phyloP scores from a whole-genome alignment of 2,888 invertebrate species.

The Parapristionchus giblindavisi region DNA sequence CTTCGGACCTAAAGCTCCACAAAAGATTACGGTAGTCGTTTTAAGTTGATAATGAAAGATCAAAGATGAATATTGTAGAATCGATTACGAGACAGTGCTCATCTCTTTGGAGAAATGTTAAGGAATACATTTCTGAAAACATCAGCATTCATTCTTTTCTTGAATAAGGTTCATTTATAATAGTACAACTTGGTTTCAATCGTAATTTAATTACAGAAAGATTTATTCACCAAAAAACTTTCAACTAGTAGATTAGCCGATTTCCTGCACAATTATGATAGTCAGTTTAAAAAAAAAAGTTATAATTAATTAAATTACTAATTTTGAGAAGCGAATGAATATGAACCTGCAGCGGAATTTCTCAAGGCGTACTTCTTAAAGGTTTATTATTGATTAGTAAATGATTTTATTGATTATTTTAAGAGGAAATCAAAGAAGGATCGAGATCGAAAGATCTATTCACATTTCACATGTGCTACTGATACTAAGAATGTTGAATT shows the following conservation, averaged over 20 bases:
- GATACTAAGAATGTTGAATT: constrained; percentile 44
- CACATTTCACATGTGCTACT: constrained; percentile 46
- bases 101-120: constrained; percentile 46
- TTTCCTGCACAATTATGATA: constrained; percentile 41
- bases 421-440: constrained; percentile 35
- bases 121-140: constrained; percentile 45
- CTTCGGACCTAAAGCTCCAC: background rate
- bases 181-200: background rate
- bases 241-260: constrained; percentile 35
- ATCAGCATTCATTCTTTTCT: constrained; percentile 49
- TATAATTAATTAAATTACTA: too few species aligned
- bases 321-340: constrained; percentile 10
- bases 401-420: background rate
- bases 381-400: background rate
- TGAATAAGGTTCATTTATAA: constrained; percentile 45
- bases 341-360: constrained; percentile 1
- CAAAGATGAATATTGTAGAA: constrained; percentile 39
- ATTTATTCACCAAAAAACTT: constrained; percentile 45
- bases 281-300: constrained; percentile 15
- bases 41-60: background rate
- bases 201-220: constrained; percentile 17
- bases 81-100: constrained; percentile 44
- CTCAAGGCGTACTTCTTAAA: constrained; percentile 33
- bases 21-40: background rate
- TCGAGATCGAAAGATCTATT: constrained; percentile 40